These are phyloP conservation scores for Onychomys arenicola DNA, from an alignment of 2,797 vertebrate genomes.

Conservation along the genomic window DNA sequence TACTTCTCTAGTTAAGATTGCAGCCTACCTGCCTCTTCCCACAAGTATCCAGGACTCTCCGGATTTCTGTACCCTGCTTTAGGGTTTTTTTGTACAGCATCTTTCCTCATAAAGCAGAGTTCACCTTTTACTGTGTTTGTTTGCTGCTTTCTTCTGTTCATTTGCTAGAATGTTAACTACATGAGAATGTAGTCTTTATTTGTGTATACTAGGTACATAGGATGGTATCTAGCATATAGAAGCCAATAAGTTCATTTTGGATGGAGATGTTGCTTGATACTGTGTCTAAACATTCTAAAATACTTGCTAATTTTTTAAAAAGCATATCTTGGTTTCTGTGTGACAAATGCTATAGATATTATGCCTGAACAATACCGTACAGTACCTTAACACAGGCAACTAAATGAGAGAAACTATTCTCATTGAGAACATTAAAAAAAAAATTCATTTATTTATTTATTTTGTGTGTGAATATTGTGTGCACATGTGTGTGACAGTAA, in stretches of 20 bases:
- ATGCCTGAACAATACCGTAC: background rate
- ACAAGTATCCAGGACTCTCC: background rate
- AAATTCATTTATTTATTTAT: too few species aligned
- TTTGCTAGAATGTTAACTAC: background rate
- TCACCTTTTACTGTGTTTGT: slow-evolving; percentile 17
- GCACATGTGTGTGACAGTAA: too few species aligned
- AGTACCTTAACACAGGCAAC: background rate
- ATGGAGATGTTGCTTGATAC: slow-evolving; percentile 17
- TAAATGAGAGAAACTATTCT: background rate
- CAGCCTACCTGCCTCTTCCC: background rate
- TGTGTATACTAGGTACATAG: background rate
- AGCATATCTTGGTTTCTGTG: background rate
- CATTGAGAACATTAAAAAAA: background rate
- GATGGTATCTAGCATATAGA: background rate
- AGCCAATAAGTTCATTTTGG: background rate
- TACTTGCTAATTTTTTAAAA: background rate
- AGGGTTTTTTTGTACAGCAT: background rate
- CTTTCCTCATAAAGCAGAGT: slow-evolving; percentile 28
- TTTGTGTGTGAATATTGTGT: background rate
- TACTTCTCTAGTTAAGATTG: background rate
- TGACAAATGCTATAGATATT: background rate
- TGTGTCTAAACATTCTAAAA: slow-evolving; percentile 19
- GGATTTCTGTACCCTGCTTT: background rate
- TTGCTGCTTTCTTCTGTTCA: background rate
- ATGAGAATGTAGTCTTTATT: background rate